Conservation (phyloP, 2,888 invertebrate genomes). For the Nephrotoma appendiculata region DNA sequence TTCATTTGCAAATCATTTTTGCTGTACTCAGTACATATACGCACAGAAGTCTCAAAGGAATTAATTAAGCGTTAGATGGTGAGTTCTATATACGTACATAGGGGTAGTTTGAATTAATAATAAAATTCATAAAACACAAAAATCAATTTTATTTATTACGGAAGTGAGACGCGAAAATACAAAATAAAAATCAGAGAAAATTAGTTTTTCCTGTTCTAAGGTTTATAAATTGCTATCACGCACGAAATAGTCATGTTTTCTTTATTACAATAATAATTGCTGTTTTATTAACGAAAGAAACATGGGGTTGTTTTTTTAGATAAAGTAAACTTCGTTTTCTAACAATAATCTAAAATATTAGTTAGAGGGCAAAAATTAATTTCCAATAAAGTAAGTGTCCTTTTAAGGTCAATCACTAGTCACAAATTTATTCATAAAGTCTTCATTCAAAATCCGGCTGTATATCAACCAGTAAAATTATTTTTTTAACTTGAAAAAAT, state of each 20-base stretch:
- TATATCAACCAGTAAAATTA: no score
- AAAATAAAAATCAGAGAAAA: not conserved
- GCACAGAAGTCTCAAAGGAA: not conserved
- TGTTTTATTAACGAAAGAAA: not conserved
- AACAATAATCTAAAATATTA: no score
- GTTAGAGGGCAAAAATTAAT: no score
- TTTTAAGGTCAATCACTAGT: no score
- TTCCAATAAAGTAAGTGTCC: no score
- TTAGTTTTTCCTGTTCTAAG: not conserved
- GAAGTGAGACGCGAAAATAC: constrained; percentile 1
- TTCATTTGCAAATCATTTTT: not conserved
- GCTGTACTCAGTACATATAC: not conserved
- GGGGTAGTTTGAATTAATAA: not conserved
- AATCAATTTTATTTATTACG: not conserved
- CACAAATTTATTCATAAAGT: no score
- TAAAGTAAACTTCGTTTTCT: not conserved
- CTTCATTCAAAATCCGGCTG: no score
- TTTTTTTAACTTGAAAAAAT: no score
- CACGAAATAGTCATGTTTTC: not conserved
- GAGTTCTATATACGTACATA: not conserved
- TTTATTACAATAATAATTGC: not conserved
- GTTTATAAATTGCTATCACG: not conserved
- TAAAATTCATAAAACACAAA: not conserved
- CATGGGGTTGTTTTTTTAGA: not conserved
- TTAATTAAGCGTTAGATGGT: not conserved